phyloP scores from a whole-genome alignment of 2,113 vertebrate species.

The Petromus typicus region DNA sequence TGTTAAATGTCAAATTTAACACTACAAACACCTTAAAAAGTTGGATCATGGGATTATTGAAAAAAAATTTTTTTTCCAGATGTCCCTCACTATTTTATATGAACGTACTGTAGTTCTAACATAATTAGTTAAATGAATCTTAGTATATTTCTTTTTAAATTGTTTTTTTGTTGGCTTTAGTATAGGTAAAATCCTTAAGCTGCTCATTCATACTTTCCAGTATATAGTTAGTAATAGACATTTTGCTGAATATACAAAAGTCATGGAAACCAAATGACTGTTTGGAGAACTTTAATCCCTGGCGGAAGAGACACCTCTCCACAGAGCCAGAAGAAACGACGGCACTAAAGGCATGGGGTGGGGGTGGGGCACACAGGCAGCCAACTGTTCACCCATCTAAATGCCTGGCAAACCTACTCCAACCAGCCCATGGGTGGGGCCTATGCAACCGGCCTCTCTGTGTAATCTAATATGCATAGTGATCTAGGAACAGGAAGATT shows the following conservation, averaged over 20 bases:
- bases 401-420: background rate
- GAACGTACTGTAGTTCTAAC: background rate
- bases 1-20: slow-evolving; percentile 11
- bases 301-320: background rate
- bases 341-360: background rate
- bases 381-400: background rate
- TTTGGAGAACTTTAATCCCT: background rate
- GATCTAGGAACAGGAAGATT: background rate
- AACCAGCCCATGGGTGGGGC: background rate
- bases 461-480: background rate
- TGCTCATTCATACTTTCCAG: background rate
- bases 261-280: background rate
- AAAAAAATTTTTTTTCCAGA: background rate
- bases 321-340: background rate
- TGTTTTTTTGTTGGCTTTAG: background rate
- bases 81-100: slow-evolving; percentile 17
- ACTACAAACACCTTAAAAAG: slow-evolving; percentile 18
- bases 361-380: background rate
- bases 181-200: background rate
- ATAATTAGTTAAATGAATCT: background rate
- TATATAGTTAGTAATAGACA: background rate
- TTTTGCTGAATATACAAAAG: background rate
- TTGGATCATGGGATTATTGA: background rate
- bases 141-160: background rate
- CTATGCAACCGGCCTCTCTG: background rate